Base-by-base conservation (phyloP, 1,140 invertebrate genomes). In the Anastrepha obliqua region DNA sequence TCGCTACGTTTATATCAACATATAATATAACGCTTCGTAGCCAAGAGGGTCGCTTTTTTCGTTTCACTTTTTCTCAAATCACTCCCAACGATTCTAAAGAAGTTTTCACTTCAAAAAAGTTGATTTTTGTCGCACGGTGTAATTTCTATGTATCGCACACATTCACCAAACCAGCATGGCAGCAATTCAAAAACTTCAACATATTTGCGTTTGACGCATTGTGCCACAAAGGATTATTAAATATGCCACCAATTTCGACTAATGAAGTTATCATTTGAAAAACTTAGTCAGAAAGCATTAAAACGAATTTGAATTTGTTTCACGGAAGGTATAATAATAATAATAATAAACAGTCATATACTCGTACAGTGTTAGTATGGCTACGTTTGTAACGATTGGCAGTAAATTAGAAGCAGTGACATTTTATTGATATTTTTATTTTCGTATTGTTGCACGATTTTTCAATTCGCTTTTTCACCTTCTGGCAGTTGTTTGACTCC, bases 401-500 rank as follows among this genome's bases (percentile, higher is more conserved):
- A 3, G 15, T 81, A 55, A n/a, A 51, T 81, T 47, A 55, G 42
- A 44, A 44, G 13, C 13, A 17, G 44, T 74, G 44, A 47, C 70
- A 74, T 47, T 74, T 74, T 74, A 47, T 44, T 74, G 39, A 6
- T 44, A 17, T n/a, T 74, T 74, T 74, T 74, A 8, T n/a, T n/a
- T n/a, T 44, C 39, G 29, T 51, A 15, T n/a, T 74, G 44, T n/a
- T 6, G 20, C 74, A 81, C 74, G 47, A 81, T 74, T 74, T 74
- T 74, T 39, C 67, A 74, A 47, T 47, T 20, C 74, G n/a, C 15
- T 55, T 81, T 81, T 44, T 81, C 74, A 81, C 74, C 74, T 81
- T 81, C 47, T 81, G 74, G 20, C 47, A 81, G n/a, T 81, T 81
- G 74, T 11, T 81, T 81, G 74, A 55, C 70, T 78, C 70, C 44